Evolutionary conservation across 2,888 invertebrate species (phyloP), one percentile per base, ranked within the genome.

Genomic region (Ochropleura leucogaster): DNA sequence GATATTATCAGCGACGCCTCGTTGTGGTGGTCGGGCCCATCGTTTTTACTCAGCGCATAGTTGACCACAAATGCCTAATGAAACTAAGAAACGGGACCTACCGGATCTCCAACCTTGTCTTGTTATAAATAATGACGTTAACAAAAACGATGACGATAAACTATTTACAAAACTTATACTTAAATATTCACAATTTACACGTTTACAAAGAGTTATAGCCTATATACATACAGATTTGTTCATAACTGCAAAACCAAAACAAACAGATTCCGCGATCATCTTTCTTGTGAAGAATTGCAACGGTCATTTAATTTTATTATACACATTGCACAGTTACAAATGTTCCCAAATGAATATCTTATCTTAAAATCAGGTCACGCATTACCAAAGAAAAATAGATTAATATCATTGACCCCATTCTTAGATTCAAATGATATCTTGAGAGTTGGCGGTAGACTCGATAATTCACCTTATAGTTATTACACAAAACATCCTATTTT

Each of bases 31-130:
- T 49, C 65, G 49, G 65, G 65, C 40, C 64, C 64, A 64, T 64
- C 49, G 9, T 49, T 16, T 64, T 49, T 64, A 4, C 64, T 64
- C 30, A 40, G 64, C 49, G 16, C 30, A 40, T 10, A 9, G 30
- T 64, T 64, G 64, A 49, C 64, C 64, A 49, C 16, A 64, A 64
- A 49, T 64, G 64, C 64, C 30, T 49, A 64, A 64, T 64, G 16
- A 64, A 62, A 18, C n/a, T 12, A 42, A 44, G 49, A 64, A 4
- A 18, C 64, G 16, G 65, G 65, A 66, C 51, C 51, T 51, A 40
- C 65, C 51, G 51, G 51, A 66, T 51, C 65, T 66, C n/a, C 65
- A 66, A 66, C 51, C 66, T 66, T 66, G 66, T 66, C 66, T 66
- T 44, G 42, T 66, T 53, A 44, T 66, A 66, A 66, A 53, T 66